A percentile compares a stretch with the other conserved stretches of the same genome.
These are phyloP conservation scores for Thamnophis sirtalis DNA, from an alignment of 2,113 vertebrate species.

Conservation along the genomic window DNA sequence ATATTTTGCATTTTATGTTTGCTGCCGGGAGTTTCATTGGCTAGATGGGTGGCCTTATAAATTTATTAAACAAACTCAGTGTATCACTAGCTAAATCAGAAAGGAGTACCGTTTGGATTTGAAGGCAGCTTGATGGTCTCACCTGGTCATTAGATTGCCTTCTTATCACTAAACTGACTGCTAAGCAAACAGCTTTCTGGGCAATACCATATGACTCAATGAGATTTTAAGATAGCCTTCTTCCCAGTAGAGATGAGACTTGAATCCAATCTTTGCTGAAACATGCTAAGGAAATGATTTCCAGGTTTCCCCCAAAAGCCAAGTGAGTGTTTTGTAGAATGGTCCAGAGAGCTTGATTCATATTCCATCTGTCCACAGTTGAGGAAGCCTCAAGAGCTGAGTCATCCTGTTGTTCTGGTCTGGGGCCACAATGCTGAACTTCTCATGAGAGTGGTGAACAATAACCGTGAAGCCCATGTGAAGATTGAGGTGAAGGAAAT, in stretches of 20 bases:
- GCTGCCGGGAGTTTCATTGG: background rate
- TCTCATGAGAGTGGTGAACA: constrained; percentile 94
- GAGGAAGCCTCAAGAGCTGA: constrained; percentile 76
- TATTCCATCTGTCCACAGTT: constrained; percentile 68
- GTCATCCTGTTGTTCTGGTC: constrained; percentile 88
- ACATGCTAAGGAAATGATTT: background rate
- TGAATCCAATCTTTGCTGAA: background rate
- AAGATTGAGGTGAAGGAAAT: constrained; percentile 85
- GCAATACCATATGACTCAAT: background rate
- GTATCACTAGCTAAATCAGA: background rate
- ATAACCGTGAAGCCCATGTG: constrained; percentile 90
- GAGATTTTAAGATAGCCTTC: background rate
- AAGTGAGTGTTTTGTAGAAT: background rate
- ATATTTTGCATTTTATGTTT: background rate
- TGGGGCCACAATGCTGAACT: constrained; percentile 79
- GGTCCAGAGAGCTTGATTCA: background rate
- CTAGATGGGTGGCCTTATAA: background rate
- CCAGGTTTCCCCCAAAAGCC: background rate
- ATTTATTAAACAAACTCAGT: background rate
- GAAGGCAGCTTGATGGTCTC: background rate
- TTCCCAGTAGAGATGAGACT: background rate
- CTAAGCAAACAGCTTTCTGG: background rate
- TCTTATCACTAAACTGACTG: background rate
- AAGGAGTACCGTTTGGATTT: background rate
- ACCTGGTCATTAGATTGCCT: background rate